Evolutionary conservation across 2,113 vertebrate genomes (phyloP).

Genomic region (Pygoscelis antarcticus): DNA sequence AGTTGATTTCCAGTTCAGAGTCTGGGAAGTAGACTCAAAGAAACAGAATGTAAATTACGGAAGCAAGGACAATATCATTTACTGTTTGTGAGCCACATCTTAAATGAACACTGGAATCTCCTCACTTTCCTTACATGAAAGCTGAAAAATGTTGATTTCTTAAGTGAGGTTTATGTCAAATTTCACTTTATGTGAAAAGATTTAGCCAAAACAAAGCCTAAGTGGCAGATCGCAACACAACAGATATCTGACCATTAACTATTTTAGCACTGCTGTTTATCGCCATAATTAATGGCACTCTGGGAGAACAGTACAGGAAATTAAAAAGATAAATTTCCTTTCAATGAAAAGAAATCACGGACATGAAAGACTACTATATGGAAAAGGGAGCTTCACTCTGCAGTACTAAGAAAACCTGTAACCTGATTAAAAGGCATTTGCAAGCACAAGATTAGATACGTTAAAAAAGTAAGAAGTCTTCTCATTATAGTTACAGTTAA

Average conservation of each 20-base stretch:
- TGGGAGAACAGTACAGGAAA: neutral
- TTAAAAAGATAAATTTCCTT: constrained; percentile 19
- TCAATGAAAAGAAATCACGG: neutral
- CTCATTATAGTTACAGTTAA: neutral
- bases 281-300: neutral
- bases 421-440: constrained; percentile 16
- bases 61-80: neutral
- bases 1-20: neutral
- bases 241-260: neutral
- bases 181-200: neutral
- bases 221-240: neutral
- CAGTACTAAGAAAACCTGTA: neutral
- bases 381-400: neutral
- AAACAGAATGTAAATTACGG: neutral
- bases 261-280: neutral
- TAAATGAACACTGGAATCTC: neutral
- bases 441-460: neutral
- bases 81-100: neutral
- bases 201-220: neutral
- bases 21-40: neutral
- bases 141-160: neutral
- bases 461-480: neutral
- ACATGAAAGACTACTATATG: neutral
- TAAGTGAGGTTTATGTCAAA: neutral
- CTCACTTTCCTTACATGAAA: neutral